Evolutionary conservation across 2,797 vertebrate species (phyloP).

Genomic region (Ptychadena robeensis): DNA sequence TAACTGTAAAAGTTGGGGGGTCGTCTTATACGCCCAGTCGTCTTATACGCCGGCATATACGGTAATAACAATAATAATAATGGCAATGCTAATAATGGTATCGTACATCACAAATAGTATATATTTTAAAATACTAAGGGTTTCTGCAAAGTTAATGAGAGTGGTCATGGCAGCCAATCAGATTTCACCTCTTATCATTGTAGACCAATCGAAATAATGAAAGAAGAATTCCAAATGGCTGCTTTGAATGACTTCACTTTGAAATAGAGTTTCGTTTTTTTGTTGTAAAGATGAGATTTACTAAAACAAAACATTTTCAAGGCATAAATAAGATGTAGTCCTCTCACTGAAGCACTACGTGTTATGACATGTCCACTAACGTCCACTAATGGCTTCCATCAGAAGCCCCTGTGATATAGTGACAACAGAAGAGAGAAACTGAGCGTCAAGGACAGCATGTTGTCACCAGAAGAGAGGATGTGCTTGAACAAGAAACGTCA

Average conservation of each 20-base stretch:
- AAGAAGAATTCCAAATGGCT: not conserved
- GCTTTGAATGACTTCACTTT: not conserved
- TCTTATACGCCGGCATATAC: no score
- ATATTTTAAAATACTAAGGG: not conserved
- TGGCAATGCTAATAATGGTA: not conserved
- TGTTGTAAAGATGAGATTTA: no score
- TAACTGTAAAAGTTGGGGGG: no score
- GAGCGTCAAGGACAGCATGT: no score
- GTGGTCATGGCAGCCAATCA: no score
- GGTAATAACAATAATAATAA: not conserved
- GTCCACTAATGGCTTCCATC: not conserved
- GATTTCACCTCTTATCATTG: not conserved
- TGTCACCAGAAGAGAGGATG: not conserved
- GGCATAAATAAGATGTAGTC: not conserved
- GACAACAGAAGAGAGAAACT: not conserved
- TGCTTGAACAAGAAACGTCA: not conserved
- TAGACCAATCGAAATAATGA: not conserved
- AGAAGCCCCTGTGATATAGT: not conserved
- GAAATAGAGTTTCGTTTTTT: no score
- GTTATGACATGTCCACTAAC: not conserved
- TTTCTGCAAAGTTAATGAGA: no score
- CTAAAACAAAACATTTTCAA: not conserved
- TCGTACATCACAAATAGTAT: not conserved
- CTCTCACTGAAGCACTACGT: not conserved
- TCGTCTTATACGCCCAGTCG: no score